phyloP scores from a whole-genome alignment of 1,140 invertebrate species.

The Tenebrio molitor region DNA sequence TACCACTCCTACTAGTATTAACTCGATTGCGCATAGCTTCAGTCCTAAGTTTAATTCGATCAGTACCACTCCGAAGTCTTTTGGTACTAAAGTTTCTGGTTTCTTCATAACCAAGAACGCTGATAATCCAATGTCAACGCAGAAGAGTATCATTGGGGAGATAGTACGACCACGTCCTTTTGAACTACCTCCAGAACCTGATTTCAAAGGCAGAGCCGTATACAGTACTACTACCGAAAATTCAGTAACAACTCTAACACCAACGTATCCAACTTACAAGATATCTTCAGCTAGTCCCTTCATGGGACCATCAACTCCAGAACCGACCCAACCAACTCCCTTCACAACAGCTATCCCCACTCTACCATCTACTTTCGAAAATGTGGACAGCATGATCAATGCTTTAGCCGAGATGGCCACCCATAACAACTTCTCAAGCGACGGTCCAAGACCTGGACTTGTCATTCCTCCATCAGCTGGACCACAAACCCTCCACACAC shows the following conservation, averaged over 20 bases:
- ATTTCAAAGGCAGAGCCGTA: background rate
- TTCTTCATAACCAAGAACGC: slow-evolving; percentile 54
- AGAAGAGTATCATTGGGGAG: background rate
- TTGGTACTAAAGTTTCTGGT: slow-evolving; percentile 30
- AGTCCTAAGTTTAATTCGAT: slow-evolving; percentile 1
- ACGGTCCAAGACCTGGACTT: slow-evolving; percentile 70
- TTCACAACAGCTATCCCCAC: slow-evolving; percentile 20
- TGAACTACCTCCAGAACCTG: slow-evolving; percentile 59
- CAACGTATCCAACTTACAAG: slow-evolving; percentile 52
- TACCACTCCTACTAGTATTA: background rate
- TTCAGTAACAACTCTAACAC: background rate
- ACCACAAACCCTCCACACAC: slow-evolving; percentile 80
- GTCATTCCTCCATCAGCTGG: slow-evolving; percentile 78
- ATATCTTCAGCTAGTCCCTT: slow-evolving; percentile 64
- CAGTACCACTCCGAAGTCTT: background rate
- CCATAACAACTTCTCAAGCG: slow-evolving; percentile 15
- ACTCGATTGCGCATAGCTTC: too few relatives aligned
- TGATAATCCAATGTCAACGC: background rate
- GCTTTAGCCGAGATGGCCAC: slow-evolving; percentile 59
- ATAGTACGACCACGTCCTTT: slow-evolving; percentile 55
- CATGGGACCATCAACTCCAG: slow-evolving; percentile 8
- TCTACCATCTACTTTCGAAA: slow-evolving; percentile 53
- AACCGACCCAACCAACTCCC: slow-evolving; percentile 46
- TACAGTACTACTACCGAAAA: slow-evolving; percentile 14
- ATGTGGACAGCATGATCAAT: slow-evolving; percentile 61